Evolutionary conservation across 1,140 invertebrate species (phyloP), one percentile per base, ranked within the genome.

Genomic region (Dreissena rostriformis): DNA sequence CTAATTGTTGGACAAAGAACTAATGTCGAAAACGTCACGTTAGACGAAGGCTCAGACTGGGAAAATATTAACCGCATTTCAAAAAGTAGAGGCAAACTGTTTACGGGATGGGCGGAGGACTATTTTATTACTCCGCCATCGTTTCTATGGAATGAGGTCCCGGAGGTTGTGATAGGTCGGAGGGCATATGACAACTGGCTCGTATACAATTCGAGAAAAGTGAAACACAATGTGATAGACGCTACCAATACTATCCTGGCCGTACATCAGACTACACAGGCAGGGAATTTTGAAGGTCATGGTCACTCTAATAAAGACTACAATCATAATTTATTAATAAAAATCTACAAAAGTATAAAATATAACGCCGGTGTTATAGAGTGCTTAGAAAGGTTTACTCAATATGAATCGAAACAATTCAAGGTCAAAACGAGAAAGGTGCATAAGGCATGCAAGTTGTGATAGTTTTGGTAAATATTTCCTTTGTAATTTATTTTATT

Each of bases 181-280:
- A 67, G 78, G 14, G 89, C 80, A 0, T 90, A 88, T 68, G 90
- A 91, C 71, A 91, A 91, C 67, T 91, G 86, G 86, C 72, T 91
- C 24, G 88, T 91, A 0, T 73, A 82, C 39, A 82, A 86, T 73
- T 77, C 89, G 10, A 76, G 85, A 22, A 71, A 81, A 57, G 24
- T 66, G 26, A 82, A 88, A 24, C 29, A 85, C 28, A 70, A 73
- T 65, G 84, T 89, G 15, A 84, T 91, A 55, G 90, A 90, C 71
- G 72, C 74, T 14, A 82, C 90, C 39, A 74, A 74, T n/a, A 89
- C 90, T 0, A 14, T 89, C 14, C 73, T 86, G 8, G 90, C 90
- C 12, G 82, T 90, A 11, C 90, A 91, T 61, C 90, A 90, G 68
- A 90, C 89, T 0, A 89, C 88, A 28, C 76, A 86, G 65, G 84